Evolutionary conservation across 1,140 invertebrate genomes (phyloP), one percentile per base, ranked within the genome.

Genomic region (Pemphigus obesinymphae): DNA sequence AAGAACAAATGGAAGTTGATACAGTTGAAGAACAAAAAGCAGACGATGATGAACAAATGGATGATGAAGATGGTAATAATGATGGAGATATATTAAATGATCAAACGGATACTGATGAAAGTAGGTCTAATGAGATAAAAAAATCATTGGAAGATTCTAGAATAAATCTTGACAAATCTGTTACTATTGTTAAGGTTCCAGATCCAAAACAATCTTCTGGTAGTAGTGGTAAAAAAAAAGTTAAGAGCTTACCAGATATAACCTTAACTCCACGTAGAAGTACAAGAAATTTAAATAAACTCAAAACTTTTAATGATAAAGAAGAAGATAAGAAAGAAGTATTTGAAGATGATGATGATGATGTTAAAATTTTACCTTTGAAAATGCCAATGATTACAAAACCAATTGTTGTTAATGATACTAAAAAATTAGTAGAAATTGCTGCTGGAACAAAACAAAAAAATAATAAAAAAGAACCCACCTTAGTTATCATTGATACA

Each of bases 401-500:
- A 29, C 90, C 92, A 2, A 92, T 93, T 81, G 90, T 93, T 40
- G 90, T 92, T 0, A 93, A 91, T 84, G 91, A 93, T 84, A 92
- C 92, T 1, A 93, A 93, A 86, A 88, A 90, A 55, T 87, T 93
- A 72, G 91, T 92, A 15, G 91, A 92, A 86, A 92, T 93, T 83
- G 92, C 91, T 10, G 87, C 89, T 66, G 89, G 89, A 48, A 89
- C 88, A 80, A 90, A 89, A 84, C 85, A 85, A 3, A 88, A 89
- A 76, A 89, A 89, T 73, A 89, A 90, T 4, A 92, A 92, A 84
- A 93, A 93, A 84, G 92, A 93, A 85, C 91, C 92, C 2, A 93
- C 92, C 2, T 87, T 94, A 84, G 92, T 94, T 37, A 93, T 94
- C 72, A 93, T 94, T 82, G 92, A 94, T 85, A 93, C 92, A 5